Conservation (phyloP, 2,797 vertebrate genomes). For the Liparis tanakae region DNA sequence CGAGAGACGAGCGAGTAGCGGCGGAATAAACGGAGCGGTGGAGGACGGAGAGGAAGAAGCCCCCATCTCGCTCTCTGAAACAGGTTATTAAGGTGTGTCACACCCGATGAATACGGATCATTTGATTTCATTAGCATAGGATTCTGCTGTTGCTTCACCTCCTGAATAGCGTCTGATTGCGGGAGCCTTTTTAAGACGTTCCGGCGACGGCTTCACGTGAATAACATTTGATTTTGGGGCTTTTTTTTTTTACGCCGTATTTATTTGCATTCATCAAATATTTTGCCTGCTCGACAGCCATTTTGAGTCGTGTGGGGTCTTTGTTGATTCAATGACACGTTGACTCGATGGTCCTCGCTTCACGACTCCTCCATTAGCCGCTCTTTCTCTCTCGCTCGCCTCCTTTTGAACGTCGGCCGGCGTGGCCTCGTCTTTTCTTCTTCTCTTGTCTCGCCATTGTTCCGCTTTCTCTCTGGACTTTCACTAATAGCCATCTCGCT, state of each 20-base stretch:
- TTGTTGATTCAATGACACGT: slow-evolving; percentile 58
- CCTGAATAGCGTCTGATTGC: slow-evolving; percentile 75
- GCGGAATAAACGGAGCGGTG: slow-evolving; percentile 26
- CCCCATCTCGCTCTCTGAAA: slow-evolving; percentile 8
- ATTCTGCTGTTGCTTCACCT: slow-evolving; percentile 47
- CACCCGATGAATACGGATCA: slow-evolving; percentile 54
- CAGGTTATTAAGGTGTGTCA: slow-evolving; percentile 48
- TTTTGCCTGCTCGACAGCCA: slow-evolving; percentile 40
- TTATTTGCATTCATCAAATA: slow-evolving; percentile 62
- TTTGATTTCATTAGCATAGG: slow-evolving; percentile 60
- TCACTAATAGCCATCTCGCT: neutral
- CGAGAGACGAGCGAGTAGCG: slow-evolving; percentile 14
- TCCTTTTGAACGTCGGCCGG: slow-evolving; percentile 32
- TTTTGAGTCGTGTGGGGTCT: slow-evolving; percentile 28
- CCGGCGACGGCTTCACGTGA: slow-evolving; percentile 43
- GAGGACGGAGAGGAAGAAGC: slow-evolving; percentile 5
- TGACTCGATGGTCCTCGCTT: slow-evolving; percentile 33
- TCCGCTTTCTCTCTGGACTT: neutral
- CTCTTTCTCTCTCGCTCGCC: slow-evolving; percentile 23
- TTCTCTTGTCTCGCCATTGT: neutral
- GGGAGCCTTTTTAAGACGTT: slow-evolving; percentile 22
- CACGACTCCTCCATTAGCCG: slow-evolving; percentile 48
- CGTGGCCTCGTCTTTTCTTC: neutral
- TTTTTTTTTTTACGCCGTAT: slow-evolving; percentile 23
- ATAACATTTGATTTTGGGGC: slow-evolving; percentile 68